Conservation (phyloP, 2,888 invertebrate genomes). For the Eumerus sabulonum region DNA sequence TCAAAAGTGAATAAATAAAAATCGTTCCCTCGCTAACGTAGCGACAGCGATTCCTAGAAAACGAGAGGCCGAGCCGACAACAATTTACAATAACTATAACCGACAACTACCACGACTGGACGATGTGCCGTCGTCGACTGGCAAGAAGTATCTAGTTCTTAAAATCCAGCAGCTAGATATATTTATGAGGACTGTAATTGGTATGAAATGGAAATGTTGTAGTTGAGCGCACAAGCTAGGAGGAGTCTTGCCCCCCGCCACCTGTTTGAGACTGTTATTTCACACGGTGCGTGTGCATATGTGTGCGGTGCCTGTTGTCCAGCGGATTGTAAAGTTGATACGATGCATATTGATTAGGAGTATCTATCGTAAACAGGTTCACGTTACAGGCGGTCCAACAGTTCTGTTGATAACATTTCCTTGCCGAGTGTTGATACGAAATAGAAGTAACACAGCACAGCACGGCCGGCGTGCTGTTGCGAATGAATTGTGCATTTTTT, state of each 20-base stretch:
- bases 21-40: no score
- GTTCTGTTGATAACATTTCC: slow-evolving; percentile 57
- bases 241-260: slow-evolving; percentile 27
- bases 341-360: slow-evolving; percentile 57
- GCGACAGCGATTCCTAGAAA: slow-evolving; percentile 1
- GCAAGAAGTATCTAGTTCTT: slow-evolving; percentile 64
- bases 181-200: slow-evolving; percentile 51
- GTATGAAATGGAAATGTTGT: slow-evolving; percentile 24
- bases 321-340: slow-evolving; percentile 40
- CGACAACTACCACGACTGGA: slow-evolving; percentile 17
- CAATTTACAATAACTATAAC: no score
- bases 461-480: slow-evolving; percentile 35
- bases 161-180: slow-evolving; percentile 51
- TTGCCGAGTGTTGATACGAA: slow-evolving; percentile 43
- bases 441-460: slow-evolving; percentile 19
- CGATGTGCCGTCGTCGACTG: slow-evolving; percentile 55
- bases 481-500: slow-evolving; percentile 22
- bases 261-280: slow-evolving; percentile 43
- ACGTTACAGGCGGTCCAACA: slow-evolving; percentile 47
- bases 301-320: slow-evolving; percentile 6
- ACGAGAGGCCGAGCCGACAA: background rate
- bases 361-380: slow-evolving; percentile 32
- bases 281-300: slow-evolving; percentile 1
- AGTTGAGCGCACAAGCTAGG: slow-evolving; percentile 36
- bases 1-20: slow-evolving; percentile 7